phyloP scores from a whole-genome alignment of 1,140 invertebrate species.

The Orchestia grillus region DNA sequence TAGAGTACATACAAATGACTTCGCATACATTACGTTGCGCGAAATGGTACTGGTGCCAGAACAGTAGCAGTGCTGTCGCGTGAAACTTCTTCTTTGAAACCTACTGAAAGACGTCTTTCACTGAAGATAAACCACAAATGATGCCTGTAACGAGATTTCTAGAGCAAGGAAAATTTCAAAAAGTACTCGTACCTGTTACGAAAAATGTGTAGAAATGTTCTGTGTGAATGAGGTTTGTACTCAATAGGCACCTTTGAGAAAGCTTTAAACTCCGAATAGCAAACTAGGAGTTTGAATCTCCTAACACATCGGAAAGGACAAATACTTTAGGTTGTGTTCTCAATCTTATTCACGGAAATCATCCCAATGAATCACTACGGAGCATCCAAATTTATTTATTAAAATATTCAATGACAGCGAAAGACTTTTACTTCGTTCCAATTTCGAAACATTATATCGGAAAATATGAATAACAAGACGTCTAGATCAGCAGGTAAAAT shows the following conservation, averaged over 20 bases:
- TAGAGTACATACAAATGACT: constrained; percentile 8
- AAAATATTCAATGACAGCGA: neutral
- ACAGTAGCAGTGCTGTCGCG: neutral
- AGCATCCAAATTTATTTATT: too few relatives aligned
- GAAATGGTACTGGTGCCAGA: neutral
- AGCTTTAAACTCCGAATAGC: neutral
- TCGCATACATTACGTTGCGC: neutral
- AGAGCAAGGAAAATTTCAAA: neutral
- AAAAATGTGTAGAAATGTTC: neutral
- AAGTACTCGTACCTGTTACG: neutral
- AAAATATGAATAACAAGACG: neutral
- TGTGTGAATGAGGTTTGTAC: neutral
- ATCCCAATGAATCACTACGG: neutral
- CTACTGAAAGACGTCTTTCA: neutral
- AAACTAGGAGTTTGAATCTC: neutral
- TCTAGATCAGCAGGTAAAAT: neutral
- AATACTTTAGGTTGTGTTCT: neutral
- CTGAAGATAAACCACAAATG: neutral
- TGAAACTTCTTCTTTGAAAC: neutral
- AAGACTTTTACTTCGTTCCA: neutral
- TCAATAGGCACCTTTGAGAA: neutral
- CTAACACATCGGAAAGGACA: neutral
- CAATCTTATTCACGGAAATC: neutral
- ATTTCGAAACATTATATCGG: neutral
- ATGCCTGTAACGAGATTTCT: neutral